Base-by-base conservation (phyloP, 2,888 invertebrate genomes). In the Eumerus sabulonum region DNA sequence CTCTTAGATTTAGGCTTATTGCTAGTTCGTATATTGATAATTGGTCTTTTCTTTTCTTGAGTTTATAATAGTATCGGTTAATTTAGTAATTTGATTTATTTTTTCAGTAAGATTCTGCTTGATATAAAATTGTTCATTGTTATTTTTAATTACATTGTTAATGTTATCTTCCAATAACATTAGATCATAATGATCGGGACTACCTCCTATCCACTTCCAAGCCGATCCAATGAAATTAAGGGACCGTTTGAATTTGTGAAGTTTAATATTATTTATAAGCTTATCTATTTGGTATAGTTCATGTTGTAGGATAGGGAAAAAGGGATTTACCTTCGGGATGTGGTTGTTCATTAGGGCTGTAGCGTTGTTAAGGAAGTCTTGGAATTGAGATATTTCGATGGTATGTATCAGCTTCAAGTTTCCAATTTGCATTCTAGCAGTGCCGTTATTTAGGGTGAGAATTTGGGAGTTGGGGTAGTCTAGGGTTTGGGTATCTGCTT, bases 381-480 rank as follows among this genome's bases (percentile, higher is more conserved):
- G 18, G 9, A 16, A 50, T 48, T n/a, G 60, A 4, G 1, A 18
- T 2, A 77, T 18, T 1, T 67, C 67, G 9, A 54, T 38, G 12
- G 16, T 47, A 12, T 76, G 59, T 12, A 57, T 76, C 17, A 67
- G 18, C 57, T 76, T 68, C 36, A 76, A 45, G 13, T 40, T 63
- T 13, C 76, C 68, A 11, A 42, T 44, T 42, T 53, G 17, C 7
- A 66, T 67, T 36, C 27, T 68, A 4, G 59, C 62, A 1, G 38
- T 60, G 19, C 66, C 50, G 14, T 17, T 45, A 11, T 36, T 17
- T 11, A 66, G 3, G 11, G 59, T 16, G 3, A 74, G 9, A 11
- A 60, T 35, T 60, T 74, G 60, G 11, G 67, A 53, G 17, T 67
- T 60, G 13, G 67, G 19, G 14, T 59, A 60, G 48, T 67, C 60